These are phyloP conservation scores for Denticeps clupeoides DNA, from an alignment of 2,797 vertebrate genomes.

Conservation along the genomic window DNA sequence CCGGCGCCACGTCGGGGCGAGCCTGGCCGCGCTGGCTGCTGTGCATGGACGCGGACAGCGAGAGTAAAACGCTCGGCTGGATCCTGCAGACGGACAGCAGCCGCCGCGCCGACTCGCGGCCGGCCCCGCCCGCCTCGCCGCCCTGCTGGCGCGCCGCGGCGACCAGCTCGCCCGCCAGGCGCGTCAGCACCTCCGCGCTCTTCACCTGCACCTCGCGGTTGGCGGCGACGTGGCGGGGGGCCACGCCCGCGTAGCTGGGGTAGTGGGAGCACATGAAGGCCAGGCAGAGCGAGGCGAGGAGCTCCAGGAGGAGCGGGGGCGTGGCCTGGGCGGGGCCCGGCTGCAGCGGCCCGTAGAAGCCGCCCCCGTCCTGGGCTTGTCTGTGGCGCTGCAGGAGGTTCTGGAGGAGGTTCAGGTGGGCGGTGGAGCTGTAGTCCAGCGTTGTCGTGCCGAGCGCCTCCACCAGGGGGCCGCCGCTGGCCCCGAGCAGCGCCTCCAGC, in stretches of 20 bases:
- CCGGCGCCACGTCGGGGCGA: conserved; percentile 37
- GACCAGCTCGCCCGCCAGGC: conserved; percentile 69
- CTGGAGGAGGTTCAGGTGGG: conserved; percentile 85
- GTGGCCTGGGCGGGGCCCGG: conserved; percentile 45
- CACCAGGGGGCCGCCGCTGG: conserved; percentile 75
- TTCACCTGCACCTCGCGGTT: conserved; percentile 94
- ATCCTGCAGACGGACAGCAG: conserved; percentile 75
- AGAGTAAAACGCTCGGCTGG: conserved; percentile 81
- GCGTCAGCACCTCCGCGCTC: conserved; percentile 84
- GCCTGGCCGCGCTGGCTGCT: conserved; percentile 61
- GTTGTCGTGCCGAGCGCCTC: conserved; percentile 75
- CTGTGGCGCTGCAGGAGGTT: conserved; percentile 89
- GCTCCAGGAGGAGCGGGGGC: conserved; percentile 75
- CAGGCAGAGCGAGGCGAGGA: conserved; percentile 81
- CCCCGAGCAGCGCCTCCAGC: conserved; percentile 79
- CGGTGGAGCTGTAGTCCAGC: conserved; percentile 82
- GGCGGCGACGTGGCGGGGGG: conserved; percentile 71
- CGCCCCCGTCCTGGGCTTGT: conserved; percentile 74
- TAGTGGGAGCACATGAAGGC: conserved; percentile 86
- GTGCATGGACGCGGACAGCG: conserved; percentile 85
- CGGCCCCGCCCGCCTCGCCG: conserved; percentile 9
- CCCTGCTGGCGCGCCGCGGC: conserved; percentile 37
- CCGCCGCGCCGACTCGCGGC: conserved; percentile 52
- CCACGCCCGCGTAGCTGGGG: conserved; percentile 70
- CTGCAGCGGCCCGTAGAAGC: conserved; percentile 78